Conservation (phyloP, 2,797 vertebrate genomes). For the Acropternis orthonyx region DNA sequence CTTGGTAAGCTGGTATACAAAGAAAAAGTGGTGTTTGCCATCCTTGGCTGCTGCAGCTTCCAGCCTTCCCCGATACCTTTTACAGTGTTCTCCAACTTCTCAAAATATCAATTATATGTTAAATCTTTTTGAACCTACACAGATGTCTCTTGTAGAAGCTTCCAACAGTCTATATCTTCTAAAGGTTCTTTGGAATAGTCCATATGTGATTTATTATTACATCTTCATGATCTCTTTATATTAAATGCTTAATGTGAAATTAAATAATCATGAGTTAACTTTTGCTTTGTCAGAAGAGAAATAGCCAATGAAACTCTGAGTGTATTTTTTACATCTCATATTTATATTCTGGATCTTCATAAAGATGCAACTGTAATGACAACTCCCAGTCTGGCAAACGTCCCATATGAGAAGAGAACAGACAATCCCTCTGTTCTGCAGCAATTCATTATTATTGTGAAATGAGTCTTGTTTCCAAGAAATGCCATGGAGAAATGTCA, state of each 20-base stretch:
- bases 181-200: background rate
- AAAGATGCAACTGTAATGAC: background rate
- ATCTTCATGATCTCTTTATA: background rate
- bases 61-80: background rate
- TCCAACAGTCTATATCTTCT: background rate
- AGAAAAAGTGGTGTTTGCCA: background rate
- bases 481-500: background rate
- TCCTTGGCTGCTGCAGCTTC: rapidly evolving
- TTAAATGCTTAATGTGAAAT: slow-evolving; percentile 1
- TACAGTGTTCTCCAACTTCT: background rate
- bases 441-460: background rate
- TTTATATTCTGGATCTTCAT: background rate
- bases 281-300: background rate
- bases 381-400: background rate
- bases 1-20: background rate
- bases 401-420: background rate
- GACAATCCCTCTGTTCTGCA: background rate
- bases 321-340: background rate
- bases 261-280: background rate
- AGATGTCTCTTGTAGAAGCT: background rate
- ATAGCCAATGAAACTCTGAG: background rate
- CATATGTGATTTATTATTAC: background rate
- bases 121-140: background rate
- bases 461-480: background rate
- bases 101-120: background rate